Evolutionary conservation across 2,888 invertebrate species (phyloP), one percentile per base, ranked within the genome.

Genomic region (Phlogophora meticulosa): DNA sequence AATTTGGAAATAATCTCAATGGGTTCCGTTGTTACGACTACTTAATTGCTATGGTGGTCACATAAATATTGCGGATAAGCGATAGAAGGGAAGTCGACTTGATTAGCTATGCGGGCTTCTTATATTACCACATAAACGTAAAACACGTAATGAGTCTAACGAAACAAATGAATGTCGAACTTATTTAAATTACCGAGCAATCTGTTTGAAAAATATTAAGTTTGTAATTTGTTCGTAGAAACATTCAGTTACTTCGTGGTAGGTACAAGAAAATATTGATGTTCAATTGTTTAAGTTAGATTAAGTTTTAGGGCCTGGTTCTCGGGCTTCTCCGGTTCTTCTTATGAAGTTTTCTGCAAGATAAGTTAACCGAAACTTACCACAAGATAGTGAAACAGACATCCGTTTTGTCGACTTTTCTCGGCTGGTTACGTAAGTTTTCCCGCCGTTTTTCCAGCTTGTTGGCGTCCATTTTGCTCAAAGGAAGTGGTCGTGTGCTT

Each of bases 51-150:
- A 86, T 92, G 88, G 89, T 84, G 91, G 93, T 87, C 88, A 85
- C 93, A 93, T 94, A 93, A 94, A 94, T 91, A 91, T 90, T 83
- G 81, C 85, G 88, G 91, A 92, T 92, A 92, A 91, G 90, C 79
- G 76, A 80, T 81, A 75, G 70, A 73, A 82, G 78, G 85, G 85
- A 86, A 85, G 85, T 84, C 70, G 76, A 74, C 76, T 85, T 86
- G 83, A 89, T 90, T 88, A 87, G 81, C 78, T 82, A 93, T 94
- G 92, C 92, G 93, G 93, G 94, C 81, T 82, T 85, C 87, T 82
- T 85, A 81, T 82, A 87, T 86, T 86, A 85, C 79, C 72, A 73
- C 72, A 66, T 62, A 56, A 75, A 81, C 75, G 68, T 82, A 75
- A 74, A 77, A 80, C 77, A 66, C 38, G 63, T 79, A 79, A 79